phyloP scores from a whole-genome alignment of 2,113 vertebrate species.

The Ramphastos sulfuratus region DNA sequence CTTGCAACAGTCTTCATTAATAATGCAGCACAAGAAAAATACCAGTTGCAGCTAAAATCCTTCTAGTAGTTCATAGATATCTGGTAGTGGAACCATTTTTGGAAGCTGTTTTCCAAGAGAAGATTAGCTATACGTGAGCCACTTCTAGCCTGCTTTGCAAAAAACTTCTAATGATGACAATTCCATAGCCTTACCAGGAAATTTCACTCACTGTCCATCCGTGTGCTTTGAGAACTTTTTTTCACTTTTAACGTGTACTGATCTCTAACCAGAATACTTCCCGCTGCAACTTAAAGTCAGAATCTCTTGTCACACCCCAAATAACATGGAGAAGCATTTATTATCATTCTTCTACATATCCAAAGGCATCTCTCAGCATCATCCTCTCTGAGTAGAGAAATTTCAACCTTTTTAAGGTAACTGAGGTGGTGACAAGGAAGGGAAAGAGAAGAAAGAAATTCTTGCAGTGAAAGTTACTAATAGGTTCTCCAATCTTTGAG shows the following conservation, averaged over 20 bases:
- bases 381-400: background rate
- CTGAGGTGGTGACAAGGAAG: background rate
- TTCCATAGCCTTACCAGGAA: background rate
- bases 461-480: background rate
- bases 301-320: background rate
- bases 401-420: background rate
- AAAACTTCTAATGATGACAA: background rate
- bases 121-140: background rate
- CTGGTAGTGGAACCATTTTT: background rate
- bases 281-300: background rate
- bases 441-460: background rate
- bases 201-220: background rate
- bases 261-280: background rate
- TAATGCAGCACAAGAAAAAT: background rate
- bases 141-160: background rate
- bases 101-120: background rate
- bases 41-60: background rate
- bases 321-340: background rate
- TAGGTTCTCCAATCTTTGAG: background rate
- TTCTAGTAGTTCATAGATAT: background rate
- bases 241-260: background rate
- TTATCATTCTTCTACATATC: background rate
- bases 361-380: background rate
- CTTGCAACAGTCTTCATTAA: background rate
- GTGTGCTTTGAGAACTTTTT: background rate